Evolutionary conservation across 2,797 vertebrate genomes (phyloP).

Genomic region (Galago senegalensis): DNA sequence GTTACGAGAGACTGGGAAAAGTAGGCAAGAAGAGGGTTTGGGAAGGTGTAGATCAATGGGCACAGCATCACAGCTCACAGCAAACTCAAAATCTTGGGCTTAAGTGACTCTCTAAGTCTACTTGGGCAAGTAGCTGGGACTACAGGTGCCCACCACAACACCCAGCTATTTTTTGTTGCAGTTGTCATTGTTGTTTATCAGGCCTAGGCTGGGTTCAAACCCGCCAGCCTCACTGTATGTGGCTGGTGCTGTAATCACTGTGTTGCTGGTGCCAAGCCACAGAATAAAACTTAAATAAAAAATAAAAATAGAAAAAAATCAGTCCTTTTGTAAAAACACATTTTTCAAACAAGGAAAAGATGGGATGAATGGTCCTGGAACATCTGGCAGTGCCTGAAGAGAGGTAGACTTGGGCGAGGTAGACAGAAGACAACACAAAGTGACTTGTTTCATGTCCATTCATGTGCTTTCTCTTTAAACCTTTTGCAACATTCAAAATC

Average conservation of each 20-base stretch:
- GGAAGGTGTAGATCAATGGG: neutral
- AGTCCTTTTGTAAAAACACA: neutral
- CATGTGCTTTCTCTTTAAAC: slow-evolving; percentile 50
- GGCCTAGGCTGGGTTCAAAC: too few relatives aligned
- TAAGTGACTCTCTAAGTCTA: too few relatives aligned
- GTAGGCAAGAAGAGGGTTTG: neutral
- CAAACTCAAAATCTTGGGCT: too few relatives aligned
- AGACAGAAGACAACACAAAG: neutral
- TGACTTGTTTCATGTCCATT: neutral
- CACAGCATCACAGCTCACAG: too few relatives aligned
- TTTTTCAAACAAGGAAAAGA: neutral
- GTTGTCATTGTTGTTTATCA: too few relatives aligned
- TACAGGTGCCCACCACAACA: too few relatives aligned
- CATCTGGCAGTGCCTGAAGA: neutral
- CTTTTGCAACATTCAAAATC: neutral
- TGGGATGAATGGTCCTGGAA: neutral
- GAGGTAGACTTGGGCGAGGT: neutral
- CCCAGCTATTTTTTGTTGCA: too few relatives aligned
- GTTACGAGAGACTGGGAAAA: neutral
- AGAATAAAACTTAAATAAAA: neutral
- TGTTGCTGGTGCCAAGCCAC: too few relatives aligned
- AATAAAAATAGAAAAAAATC: neutral
- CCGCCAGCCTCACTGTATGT: too few relatives aligned
- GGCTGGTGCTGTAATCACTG: too few relatives aligned
- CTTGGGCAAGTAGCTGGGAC: too few relatives aligned